A percentile compares a stretch with the other conserved stretches of the same genome.
Evolutionary conservation across 2,113 vertebrate genomes (phyloP).

Genomic region (Corvus hawaiiensis): DNA sequence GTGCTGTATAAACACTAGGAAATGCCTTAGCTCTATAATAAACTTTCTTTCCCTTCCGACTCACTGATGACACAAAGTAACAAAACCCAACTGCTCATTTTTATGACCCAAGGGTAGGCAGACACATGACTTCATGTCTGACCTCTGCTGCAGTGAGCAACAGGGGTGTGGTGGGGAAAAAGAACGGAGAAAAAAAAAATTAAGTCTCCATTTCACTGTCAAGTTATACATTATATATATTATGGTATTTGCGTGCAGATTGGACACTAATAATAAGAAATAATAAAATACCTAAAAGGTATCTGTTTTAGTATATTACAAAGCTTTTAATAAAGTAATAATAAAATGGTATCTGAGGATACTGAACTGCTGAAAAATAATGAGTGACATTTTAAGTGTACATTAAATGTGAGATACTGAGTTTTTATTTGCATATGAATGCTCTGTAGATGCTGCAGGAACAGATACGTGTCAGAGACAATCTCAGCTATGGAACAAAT

Average conservation of each 20-base stretch:
- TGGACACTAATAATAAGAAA: background rate
- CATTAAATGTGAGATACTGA: background rate
- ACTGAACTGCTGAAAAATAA: background rate
- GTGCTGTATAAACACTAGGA: background rate
- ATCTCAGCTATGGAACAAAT: conserved; percentile 76
- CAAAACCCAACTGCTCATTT: background rate
- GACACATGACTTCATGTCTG: background rate
- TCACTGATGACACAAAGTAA: background rate
- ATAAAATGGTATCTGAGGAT: background rate
- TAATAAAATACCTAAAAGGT: background rate
- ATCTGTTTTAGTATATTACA: background rate
- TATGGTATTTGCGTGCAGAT: background rate
- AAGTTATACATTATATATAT: background rate
- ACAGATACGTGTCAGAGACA: conserved; percentile 79
- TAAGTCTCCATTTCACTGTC: background rate
- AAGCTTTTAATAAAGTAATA: background rate
- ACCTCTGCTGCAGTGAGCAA: background rate
- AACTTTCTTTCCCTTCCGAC: background rate
- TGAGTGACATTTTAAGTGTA: background rate
- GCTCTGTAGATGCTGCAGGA: conserved; percentile 71
- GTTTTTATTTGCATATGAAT: conserved; percentile 33
- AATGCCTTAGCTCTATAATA: background rate
- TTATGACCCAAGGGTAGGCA: background rate
- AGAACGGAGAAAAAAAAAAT: background rate
- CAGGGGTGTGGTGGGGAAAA: background rate